Evolutionary conservation across 1,140 invertebrate species (phyloP).

Genomic region (Magallana angulata): DNA sequence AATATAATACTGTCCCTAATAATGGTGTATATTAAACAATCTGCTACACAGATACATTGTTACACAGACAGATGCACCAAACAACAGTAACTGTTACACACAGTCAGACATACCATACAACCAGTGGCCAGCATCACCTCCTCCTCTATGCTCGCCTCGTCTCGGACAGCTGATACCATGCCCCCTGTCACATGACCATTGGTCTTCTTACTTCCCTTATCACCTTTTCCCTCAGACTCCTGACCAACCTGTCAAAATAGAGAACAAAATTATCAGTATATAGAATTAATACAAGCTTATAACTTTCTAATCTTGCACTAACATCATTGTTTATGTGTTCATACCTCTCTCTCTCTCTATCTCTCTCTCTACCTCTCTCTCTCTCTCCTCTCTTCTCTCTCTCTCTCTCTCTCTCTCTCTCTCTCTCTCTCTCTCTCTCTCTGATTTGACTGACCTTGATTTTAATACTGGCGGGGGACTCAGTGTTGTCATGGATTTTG

Average conservation of each 20-base stretch:
- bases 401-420: too few species aligned
- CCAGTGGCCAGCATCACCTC: constrained; percentile 71
- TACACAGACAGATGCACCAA: not conserved
- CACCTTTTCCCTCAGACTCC: not conserved
- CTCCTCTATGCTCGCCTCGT: constrained; percentile 66
- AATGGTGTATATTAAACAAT: not conserved
- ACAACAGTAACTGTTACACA: not conserved
- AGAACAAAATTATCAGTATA: too few species aligned
- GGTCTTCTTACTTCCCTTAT: not conserved
- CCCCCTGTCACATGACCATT: constrained; percentile 55
- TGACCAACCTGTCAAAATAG: not conserved
- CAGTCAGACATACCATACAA: constrained; percentile 64
- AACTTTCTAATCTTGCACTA: too few species aligned
- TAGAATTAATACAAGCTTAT: too few species aligned
- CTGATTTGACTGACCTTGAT: constrained; percentile 65
- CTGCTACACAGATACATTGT: not conserved
- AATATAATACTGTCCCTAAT: not conserved
- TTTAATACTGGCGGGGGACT: constrained; percentile 79
- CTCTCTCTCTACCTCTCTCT: too few species aligned
- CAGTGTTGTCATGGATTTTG: constrained; percentile 77
- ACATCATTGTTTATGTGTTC: too few species aligned
- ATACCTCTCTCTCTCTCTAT: too few species aligned
- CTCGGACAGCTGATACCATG: constrained; percentile 66
- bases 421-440: too few species aligned
- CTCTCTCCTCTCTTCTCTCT: too few species aligned